Evolutionary conservation across 1,140 invertebrate genomes (phyloP).

Genomic region (Leguminivora glycinivorella): DNA sequence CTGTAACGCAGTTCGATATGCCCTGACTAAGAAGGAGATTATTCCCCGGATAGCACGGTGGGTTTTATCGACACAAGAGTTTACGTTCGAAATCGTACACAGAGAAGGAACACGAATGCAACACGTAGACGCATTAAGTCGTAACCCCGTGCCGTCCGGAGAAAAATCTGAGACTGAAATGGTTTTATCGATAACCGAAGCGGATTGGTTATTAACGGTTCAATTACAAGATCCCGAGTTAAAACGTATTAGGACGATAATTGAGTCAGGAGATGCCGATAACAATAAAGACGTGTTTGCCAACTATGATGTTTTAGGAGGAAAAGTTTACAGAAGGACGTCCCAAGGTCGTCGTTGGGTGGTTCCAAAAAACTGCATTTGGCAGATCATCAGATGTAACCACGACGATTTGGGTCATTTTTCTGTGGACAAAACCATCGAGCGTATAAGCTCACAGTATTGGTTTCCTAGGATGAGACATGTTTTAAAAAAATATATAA

Average conservation of each 20-base stretch:
- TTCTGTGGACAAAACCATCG: slow-evolving; percentile 11
- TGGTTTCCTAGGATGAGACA: slow-evolving; percentile 36
- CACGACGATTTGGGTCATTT: slow-evolving; percentile 29
- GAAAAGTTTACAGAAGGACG: slow-evolving; percentile 28
- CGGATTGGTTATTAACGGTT: slow-evolving; percentile 37
- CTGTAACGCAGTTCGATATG: slow-evolving; percentile 35
- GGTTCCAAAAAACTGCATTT: slow-evolving; percentile 28
- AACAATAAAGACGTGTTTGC: slow-evolving; percentile 26
- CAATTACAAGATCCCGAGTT: slow-evolving; percentile 21
- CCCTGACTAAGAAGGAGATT: slow-evolving; percentile 36
- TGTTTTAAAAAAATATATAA: slow-evolving; percentile 38
- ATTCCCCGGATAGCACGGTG: slow-evolving; percentile 36
- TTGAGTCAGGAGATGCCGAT: slow-evolving; percentile 20
- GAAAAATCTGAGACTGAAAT: slow-evolving; percentile 2
- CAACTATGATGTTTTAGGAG: slow-evolving; percentile 19
- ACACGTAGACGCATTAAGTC: slow-evolving; percentile 54
- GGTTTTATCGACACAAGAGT: slow-evolving; percentile 34
- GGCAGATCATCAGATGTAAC: slow-evolving; percentile 32
- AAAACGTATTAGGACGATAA: slow-evolving; percentile 30
- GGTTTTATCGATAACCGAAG: slow-evolving; percentile 31
- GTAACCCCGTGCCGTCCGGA: slow-evolving; percentile 32
- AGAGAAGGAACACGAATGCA: slow-evolving; percentile 37
- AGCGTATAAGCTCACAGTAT: slow-evolving; percentile 34
- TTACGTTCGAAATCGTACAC: slow-evolving; percentile 35
- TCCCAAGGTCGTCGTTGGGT: slow-evolving; percentile 28